A percentile compares a stretch with the other conserved stretches of the same genome.
Conservation (phyloP, 2,888 invertebrate genomes). For the Pyrrhia umbra region DNA sequence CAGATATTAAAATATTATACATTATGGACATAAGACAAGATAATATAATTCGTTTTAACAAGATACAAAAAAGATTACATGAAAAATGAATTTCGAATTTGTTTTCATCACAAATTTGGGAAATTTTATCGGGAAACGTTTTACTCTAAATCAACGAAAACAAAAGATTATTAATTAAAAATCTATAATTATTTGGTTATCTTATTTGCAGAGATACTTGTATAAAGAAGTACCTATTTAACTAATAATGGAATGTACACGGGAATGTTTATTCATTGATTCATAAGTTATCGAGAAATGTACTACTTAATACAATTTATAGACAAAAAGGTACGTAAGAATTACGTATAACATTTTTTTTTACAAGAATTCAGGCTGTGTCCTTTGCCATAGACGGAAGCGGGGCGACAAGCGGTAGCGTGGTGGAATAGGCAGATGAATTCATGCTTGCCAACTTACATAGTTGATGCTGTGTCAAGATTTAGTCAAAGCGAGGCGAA, state of each 20-base stretch:
- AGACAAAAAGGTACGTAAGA: slow-evolving; percentile 3
- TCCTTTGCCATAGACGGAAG: slow-evolving; percentile 1
- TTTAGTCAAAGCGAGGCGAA: too few relatives aligned
- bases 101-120: too few relatives aligned
- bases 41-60: background rate
- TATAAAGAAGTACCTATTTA: slow-evolving; percentile 19
- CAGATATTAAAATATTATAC: slow-evolving; percentile 23
- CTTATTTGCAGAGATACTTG: slow-evolving; percentile 29
- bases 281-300: slow-evolving; percentile 1
- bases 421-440: too few relatives aligned
- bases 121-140: too few relatives aligned
- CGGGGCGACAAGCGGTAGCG: background rate
- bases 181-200: slow-evolving; percentile 49
- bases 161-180: too few relatives aligned
- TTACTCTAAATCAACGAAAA: slow-evolving; percentile 31
- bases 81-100: too few relatives aligned
- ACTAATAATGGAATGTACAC: slow-evolving; percentile 38
- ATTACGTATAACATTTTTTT: background rate
- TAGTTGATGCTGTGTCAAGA: too few relatives aligned
- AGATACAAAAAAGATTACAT: background rate
- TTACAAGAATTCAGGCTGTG: background rate
- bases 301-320: slow-evolving; percentile 5
- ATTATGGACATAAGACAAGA: background rate
- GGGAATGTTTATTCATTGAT: slow-evolving; percentile 43
- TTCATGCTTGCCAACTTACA: too few relatives aligned